A percentile compares a stretch with the other conserved stretches of the same genome.
These are phyloP conservation scores for Parascotia fuliginaria DNA, from an alignment of 2,888 invertebrate genomes.

Conservation along the genomic window DNA sequence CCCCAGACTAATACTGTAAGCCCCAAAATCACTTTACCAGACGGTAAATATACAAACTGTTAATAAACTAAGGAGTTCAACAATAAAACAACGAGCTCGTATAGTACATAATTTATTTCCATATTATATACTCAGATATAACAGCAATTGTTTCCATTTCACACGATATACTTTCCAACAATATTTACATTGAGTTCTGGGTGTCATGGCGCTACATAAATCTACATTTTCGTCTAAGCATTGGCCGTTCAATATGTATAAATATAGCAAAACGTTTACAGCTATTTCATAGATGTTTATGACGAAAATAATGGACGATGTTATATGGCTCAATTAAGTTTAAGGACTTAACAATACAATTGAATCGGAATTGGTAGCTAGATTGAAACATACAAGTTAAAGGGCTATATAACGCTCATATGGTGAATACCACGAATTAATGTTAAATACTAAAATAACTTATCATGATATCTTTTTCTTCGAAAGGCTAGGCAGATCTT, in stretches of 20 bases:
- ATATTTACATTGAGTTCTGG: slow-evolving; percentile 73
- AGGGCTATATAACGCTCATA: too few relatives aligned
- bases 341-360: too few relatives aligned
- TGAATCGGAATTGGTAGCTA: too few relatives aligned
- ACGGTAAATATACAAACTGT: too few relatives aligned
- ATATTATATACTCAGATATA: slow-evolving; percentile 80
- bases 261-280: neutral
- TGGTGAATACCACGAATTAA: too few relatives aligned
- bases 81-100: slow-evolving; percentile 57
- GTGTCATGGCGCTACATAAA: slow-evolving; percentile 40
- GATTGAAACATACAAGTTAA: too few relatives aligned
- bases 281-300: neutral
- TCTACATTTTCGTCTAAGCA: slow-evolving; percentile 9
- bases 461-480: too few relatives aligned
- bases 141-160: slow-evolving; percentile 67
- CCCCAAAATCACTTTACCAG: too few relatives aligned
- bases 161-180: slow-evolving; percentile 65
- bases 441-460: too few relatives aligned
- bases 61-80: too few relatives aligned
- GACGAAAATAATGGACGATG: neutral
- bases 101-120: slow-evolving; percentile 82
- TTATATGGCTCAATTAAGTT: neutral
- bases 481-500: too few relatives aligned
- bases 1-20: too few relatives aligned
- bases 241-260: slow-evolving; percentile 3